phyloP scores from a whole-genome alignment of 2,113 vertebrate species.

The Pygoscelis adeliae region DNA sequence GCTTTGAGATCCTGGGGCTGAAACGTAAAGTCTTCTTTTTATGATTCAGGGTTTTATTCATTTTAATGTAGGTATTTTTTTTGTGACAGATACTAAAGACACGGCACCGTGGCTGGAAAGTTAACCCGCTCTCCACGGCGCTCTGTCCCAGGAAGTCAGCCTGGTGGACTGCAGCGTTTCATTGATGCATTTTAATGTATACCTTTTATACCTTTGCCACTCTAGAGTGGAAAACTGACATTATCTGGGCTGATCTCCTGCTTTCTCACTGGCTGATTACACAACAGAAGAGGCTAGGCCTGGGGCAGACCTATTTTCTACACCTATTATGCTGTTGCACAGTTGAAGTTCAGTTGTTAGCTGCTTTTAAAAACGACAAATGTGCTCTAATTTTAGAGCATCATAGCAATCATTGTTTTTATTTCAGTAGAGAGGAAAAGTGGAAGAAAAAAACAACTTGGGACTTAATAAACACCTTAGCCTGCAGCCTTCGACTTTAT shows the following conservation, averaged over 20 bases:
- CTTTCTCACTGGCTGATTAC: conserved; percentile 42
- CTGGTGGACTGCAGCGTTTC: neutral
- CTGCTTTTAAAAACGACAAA: conserved; percentile 70
- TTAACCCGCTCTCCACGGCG: neutral
- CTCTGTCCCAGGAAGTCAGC: neutral
- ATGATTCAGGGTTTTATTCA: conserved; percentile 1
- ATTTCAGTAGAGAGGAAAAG: conserved; percentile 71
- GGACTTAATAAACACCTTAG: conserved; percentile 81
- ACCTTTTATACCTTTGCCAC: neutral
- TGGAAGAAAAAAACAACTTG: conserved; percentile 74
- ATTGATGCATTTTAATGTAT: conserved; percentile 27
- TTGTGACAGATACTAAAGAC: neutral
- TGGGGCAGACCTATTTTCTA: conserved; percentile 51
- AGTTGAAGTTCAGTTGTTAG: conserved; percentile 49
- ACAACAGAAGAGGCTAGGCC: conserved; percentile 43
- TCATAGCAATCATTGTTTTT: conserved; percentile 77
- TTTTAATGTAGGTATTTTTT: neutral
- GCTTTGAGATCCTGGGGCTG: conserved; percentile 16
- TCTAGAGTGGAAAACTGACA: conserved; percentile 54
- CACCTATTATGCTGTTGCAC: conserved; percentile 21
- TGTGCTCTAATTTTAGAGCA: conserved; percentile 74
- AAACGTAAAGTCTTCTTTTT: neutral
- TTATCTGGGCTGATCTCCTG: conserved; percentile 30
- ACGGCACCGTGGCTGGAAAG: neutral
- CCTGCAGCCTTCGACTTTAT: conserved; percentile 79